Base-by-base conservation (phyloP, 2,113 vertebrate genomes). In the Chamaetylas fuelleborni region DNA sequence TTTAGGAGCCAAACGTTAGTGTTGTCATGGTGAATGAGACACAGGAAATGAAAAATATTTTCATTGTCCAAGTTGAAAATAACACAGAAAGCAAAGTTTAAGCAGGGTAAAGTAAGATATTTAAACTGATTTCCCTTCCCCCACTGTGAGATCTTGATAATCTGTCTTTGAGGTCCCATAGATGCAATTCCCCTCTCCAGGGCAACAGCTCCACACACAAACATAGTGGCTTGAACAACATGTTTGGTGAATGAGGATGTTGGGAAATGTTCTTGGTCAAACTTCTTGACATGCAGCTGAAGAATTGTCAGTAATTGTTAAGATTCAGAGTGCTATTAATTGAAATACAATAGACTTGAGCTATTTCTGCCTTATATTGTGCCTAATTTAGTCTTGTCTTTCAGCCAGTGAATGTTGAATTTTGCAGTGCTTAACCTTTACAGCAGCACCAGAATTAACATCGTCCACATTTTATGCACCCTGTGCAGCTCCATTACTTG, bases 381-480 rank as follows among this genome's bases (percentile, higher is more conserved):
- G 50, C 43, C 61, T 79, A 17, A 62, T 65, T 84, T 64, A 42
- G 18, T 28, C 50, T 38, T 70, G 31, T 19, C 45, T 92, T 81
- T 45, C 36, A 61, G 26, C 19, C 57, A 24, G 45, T 2, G 20
- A 12, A 17, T 12, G 28, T 17, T 88, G 54, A 80, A 38, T 81
- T 71, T 45, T 64, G 65, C 43, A 40, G 71, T 12, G 36, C 45
- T 76, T 65, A 48, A 34, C 19, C n/a, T 61, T 19, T 38, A 1
- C 16, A 43, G 50, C 61, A 72, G 48, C 50, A 14, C 43, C 65
- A 57, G 28, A 88, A 79, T 48, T 43, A 15, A 29, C 19, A 3
- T 18, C 0, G 0, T 66, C 79, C 54, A 10, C 1, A 0, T 69
- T 33, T 22, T 57, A 43, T 50, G 47, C 5, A 3, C 28, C 20